Base-by-base conservation (phyloP, 2,888 invertebrate genomes). In the Psylliodes chrysocephalus region DNA sequence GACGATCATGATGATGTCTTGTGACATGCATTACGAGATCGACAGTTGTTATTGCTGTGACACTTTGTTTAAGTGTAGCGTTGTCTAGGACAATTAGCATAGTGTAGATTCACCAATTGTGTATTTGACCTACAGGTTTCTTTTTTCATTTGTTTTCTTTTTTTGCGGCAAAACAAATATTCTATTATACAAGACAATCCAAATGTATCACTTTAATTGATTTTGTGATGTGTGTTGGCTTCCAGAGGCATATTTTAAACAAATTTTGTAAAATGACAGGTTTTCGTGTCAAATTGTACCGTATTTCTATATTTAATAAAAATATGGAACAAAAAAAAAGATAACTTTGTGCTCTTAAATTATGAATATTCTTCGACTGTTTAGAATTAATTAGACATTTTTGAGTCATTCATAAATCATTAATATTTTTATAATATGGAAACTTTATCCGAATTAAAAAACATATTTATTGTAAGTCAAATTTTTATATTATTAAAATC, bases 1-100 rank as follows among this genome's bases (percentile, higher is more conserved):
- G 87, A 88, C 60, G 82, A 84, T 51, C 84, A 85, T 54, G 87
- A 88, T 66, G 82, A 82, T 71, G 87, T 88, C 86, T 88, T 83
- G 83, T 82, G 83, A 83, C 82, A 83, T 84, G 82, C 82, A 75
- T 81, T 83, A 70, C 81, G 82, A 73, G 82, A 82, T 73, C 82
- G 82, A 71, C 82, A 83, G 75, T 79, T 83, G 78, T 78, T 83
- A 75, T 79, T 82, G 80, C 81, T 82, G 82, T 83, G 82, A 81
- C 81, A 79, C 76, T 80, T 66, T 55, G 60, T 69, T 64, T 71
- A 68, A 75, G 79, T 79, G 77, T 76, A 73, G 74, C 76, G 75
- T 77, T 78, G 71, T 73, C 68, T 76, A 76, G 74, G 72, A 73
- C 70, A 71, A 71, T 69, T 71, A 70, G 72, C 64, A 74, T 75